Evolutionary conservation across 2,888 invertebrate genomes (phyloP), one percentile per base, ranked within the genome.

Genomic region (Agapostemon virescens): DNA sequence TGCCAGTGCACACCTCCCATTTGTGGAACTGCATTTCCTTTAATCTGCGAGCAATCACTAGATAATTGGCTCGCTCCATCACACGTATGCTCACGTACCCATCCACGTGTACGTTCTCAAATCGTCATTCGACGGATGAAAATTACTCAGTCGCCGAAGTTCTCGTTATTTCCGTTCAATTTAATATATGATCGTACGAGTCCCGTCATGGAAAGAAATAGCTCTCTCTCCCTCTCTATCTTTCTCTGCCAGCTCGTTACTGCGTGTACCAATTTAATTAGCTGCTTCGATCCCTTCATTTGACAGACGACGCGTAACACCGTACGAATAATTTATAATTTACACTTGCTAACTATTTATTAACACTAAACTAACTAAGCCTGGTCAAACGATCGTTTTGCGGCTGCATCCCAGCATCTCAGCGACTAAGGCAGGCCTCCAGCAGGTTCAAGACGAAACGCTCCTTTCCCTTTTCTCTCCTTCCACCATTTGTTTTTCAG

Each of bases 21-120:
- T 87, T 86, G 84, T 74, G 81, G 84, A 90, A 90, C 88, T 89
- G 86, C 86, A 90, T 90, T 90, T 90, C 90, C 90, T 89, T 89
- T 89, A 90, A 90, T 90, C 89, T 89, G 81, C 86, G 86, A 87
- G 90, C 90, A 90, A 90, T 90, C 89, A 89, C 86, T 85, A 83
- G 85, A 85, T 90, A 89, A 90, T 90, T 90, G 89, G 85, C 75
- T 80, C 42, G 76, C 69, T 71, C 72, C 64, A 67, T 73, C 81
- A 75, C 76, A 76, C 76, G 77, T 69, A 74, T 67, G 71, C 71
- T 33, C 52, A 63, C 38, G 49, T 69, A 64, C 75, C 77, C 67
- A 23, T 81, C 75, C 73, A 68, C 77, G 73, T 63, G 74, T 77
- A 79, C 75, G 82, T 86, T 79, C 86, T 86, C 86, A 78, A 82